Conservation (phyloP, 2,888 invertebrate genomes). For the Cantharis lateralis region DNA sequence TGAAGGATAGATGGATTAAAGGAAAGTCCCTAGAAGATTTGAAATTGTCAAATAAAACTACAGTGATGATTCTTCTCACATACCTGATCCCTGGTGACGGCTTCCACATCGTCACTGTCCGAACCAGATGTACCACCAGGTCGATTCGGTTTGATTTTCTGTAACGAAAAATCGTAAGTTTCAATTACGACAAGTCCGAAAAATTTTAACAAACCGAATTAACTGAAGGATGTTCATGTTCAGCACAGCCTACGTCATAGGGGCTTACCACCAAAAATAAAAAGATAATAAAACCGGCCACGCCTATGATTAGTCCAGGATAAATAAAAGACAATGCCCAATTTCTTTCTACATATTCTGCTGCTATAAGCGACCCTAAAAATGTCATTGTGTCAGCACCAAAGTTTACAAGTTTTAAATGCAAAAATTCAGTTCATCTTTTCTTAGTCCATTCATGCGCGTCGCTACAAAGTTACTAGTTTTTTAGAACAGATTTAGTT, state of each 20-base stretch:
- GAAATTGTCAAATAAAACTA: background rate
- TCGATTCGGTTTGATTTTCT: slow-evolving; percentile 42
- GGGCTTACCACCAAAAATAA: slow-evolving; percentile 87
- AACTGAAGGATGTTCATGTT: slow-evolving; percentile 45
- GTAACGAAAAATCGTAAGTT: slow-evolving; percentile 15
- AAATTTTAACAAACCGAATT: background rate
- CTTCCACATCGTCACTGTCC: slow-evolving; percentile 60
- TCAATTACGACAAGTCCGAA: background rate
- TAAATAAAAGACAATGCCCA: slow-evolving; percentile 93
- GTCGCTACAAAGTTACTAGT: too few species aligned
- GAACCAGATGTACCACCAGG: slow-evolving; percentile 36
- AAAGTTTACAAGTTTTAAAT: background rate
- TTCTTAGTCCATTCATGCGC: too few species aligned
- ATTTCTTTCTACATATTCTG: slow-evolving; percentile 79
- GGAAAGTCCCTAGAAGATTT: slow-evolving; percentile 37
- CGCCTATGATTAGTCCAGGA: slow-evolving; percentile 82
- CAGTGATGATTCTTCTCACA: slow-evolving; percentile 17
- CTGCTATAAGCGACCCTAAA: slow-evolving; percentile 80
- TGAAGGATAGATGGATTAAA: slow-evolving; percentile 37
- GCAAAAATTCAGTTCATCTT: too few species aligned
- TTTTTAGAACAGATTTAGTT: too few species aligned
- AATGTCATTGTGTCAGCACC: slow-evolving; percentile 10
- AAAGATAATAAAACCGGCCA: slow-evolving; percentile 74
- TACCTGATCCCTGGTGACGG: slow-evolving; percentile 65
- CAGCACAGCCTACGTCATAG: slow-evolving; percentile 68